Base-by-base conservation (phyloP, 2,888 invertebrate genomes). In the Terebella lapidaria region DNA sequence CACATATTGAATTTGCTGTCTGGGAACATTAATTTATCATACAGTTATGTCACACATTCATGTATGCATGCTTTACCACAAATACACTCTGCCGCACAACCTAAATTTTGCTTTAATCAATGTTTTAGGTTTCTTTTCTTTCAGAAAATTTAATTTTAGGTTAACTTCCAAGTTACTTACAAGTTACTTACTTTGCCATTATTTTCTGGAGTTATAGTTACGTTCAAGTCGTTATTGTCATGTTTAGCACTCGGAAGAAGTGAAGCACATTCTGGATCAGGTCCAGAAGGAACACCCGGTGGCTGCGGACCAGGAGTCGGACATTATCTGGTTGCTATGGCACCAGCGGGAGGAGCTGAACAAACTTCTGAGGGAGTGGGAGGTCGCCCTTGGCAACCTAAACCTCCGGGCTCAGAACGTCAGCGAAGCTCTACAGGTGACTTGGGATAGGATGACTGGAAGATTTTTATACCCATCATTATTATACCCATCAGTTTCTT, bases 321-420 rank as follows among this genome's bases (percentile, higher is more conserved):
- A 73, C 35, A 72, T 74, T 18, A 66, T 75, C 25, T 64, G 72
- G 53, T 67, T 69, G 56, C 64, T 77, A 59, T 75, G 73, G 74
- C 71, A 69, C 54, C 70, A 70, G 56, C 64, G 70, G 24, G 70
- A 74, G 35, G 64, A 67, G 27, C 66, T 71, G 20, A 68, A 64
- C 56, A 64, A 65, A 22, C 71, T 69, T 57, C 63, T 74, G 46
- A 67, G 66, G 27, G 68, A 70, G 46, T 72, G 70, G 69, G 72
- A 70, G 56, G 55, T 72, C 3, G 67, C 70, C 54, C 65, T 75
- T 15, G 62, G 70, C 57, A 70, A 73, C 49, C 61, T 75, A 20
- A 47, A 54, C 18, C 30, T 61, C n/a, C n/a, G n/a, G n/a, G n/a
- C n/a, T n/a, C n/a, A n/a, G 24, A 29, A 60, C 42, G 5, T 5